Evolutionary conservation across 35 echinoderm and acorn worm genomes (phyloP).

Genomic region (Lytechinus pictus): DNA sequence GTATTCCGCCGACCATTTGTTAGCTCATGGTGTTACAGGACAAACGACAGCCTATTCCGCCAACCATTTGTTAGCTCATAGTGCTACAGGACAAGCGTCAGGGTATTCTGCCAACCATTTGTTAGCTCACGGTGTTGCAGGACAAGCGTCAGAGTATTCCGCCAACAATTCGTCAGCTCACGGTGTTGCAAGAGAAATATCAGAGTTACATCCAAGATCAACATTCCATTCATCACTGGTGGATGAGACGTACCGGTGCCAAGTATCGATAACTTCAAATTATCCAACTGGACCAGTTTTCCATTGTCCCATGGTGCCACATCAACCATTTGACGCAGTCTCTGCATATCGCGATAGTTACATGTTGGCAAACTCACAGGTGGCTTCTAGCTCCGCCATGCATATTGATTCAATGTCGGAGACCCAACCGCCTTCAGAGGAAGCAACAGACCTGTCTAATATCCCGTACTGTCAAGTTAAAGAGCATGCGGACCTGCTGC

Average conservation of each 20-base stretch:
- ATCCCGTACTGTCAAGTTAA: too few species aligned
- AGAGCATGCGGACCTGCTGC: too few species aligned
- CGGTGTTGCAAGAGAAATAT: too few species aligned
- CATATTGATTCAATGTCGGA: background rate
- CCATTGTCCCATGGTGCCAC: background rate
- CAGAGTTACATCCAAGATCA: background rate
- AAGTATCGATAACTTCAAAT: background rate
- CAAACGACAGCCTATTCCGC: background rate
- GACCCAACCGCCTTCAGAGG: background rate
- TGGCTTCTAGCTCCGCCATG: background rate
- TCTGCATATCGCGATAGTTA: background rate
- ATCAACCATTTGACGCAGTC: background rate
- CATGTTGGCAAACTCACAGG: background rate
- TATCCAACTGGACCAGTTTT: background rate
- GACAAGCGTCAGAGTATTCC: too few species aligned
- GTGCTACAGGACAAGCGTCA: background rate
- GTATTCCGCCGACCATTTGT: background rate
- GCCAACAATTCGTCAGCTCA: too few species aligned
- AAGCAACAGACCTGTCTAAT: too few species aligned
- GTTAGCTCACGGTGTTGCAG: too few species aligned
- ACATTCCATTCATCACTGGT: background rate
- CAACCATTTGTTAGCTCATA: background rate
- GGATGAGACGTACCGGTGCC: background rate
- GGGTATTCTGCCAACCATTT: too few species aligned
- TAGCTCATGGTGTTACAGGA: background rate